Evolutionary conservation across 53 echinoderm and acorn worm species (phyloP), one percentile per base, ranked within the genome.

Genomic region (Glandiceps talaboti): DNA sequence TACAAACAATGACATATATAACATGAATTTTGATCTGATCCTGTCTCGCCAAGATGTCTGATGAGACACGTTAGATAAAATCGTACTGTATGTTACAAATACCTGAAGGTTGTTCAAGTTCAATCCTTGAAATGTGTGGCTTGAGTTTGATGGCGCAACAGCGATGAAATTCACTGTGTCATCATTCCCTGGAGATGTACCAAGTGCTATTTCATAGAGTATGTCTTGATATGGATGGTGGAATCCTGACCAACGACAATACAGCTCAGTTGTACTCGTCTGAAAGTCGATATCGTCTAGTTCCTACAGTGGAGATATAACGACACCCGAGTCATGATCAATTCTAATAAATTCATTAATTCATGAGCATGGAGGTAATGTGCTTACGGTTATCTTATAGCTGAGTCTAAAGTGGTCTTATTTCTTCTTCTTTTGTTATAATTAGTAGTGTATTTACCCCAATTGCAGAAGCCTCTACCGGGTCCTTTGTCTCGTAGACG

Each of bases 261-360:
- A 64, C 1, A 78, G 78, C 10, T 28, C 73, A 1, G 73, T 28
- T 29, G 29, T 79, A 26, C 79, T 31, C 1, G 64, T 76, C 30
- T 78, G 84, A 14, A 79, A 73, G 31, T 79, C 84, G 27, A 79
- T 26, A 30, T 84, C 79, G 1, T 75, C n/a, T 12, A 14, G 29
- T 25, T 1, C 1, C 30, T 75, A 45, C 6, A 45, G 20, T 45
- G 64, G 20, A n/a, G n/a, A n/a, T n/a, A n/a, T n/a, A n/a, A n/a
- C n/a, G n/a, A n/a, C n/a, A n/a, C n/a, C n/a, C n/a, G n/a, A n/a
- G n/a, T n/a, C n/a, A n/a, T n/a, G n/a, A n/a, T n/a, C n/a, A n/a
- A n/a, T n/a, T n/a, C n/a, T n/a, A n/a, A n/a, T n/a, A n/a, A n/a
- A n/a, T n/a, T n/a, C n/a, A n/a, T n/a, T n/a, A n/a, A n/a, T n/a